phyloP scores from a whole-genome alignment of 1,140 invertebrate species.

The Oedothorax gibbosus region DNA sequence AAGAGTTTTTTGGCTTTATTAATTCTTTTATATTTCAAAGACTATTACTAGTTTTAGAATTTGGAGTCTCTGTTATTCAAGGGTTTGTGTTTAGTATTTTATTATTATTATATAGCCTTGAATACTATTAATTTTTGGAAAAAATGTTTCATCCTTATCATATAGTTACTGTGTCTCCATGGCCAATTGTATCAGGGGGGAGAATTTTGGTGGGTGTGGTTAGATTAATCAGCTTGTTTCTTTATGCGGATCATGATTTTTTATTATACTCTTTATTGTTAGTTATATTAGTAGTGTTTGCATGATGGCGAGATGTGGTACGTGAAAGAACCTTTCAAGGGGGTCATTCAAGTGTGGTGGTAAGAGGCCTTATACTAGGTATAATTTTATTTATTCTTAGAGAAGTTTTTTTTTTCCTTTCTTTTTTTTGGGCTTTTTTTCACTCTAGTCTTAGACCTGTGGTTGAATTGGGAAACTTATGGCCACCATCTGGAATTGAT shows the following conservation, averaged over 20 bases:
- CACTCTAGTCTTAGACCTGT: slow-evolving; percentile 74
- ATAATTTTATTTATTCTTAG: slow-evolving; percentile 77
- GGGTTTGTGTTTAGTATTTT: neutral
- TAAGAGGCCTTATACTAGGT: slow-evolving; percentile 72
- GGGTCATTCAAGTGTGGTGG: too few relatives aligned
- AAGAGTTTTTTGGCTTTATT: neutral
- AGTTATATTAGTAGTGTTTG: neutral
- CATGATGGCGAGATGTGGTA: neutral
- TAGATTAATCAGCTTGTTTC: neutral
- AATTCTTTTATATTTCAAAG: slow-evolving; percentile 3
- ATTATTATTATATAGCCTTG: neutral
- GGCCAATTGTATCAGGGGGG: neutral
- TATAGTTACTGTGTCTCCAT: too few relatives aligned
- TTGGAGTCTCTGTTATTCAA: neutral
- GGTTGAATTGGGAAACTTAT: slow-evolving; percentile 74
- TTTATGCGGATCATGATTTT: neutral
- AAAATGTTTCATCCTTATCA: too few relatives aligned
- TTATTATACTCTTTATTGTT: neutral
- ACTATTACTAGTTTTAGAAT: slow-evolving; percentile 5
- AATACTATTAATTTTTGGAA: slow-evolving; percentile 1
- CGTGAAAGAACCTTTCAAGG: neutral
- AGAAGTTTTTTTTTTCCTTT: slow-evolving; percentile 77
- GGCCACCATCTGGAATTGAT: slow-evolving; percentile 73
- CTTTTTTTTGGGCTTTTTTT: slow-evolving; percentile 78
- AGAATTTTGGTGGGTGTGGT: neutral